Conservation (phyloP, 2,113 vertebrate genomes). For the Eurypyga helias region DNA sequence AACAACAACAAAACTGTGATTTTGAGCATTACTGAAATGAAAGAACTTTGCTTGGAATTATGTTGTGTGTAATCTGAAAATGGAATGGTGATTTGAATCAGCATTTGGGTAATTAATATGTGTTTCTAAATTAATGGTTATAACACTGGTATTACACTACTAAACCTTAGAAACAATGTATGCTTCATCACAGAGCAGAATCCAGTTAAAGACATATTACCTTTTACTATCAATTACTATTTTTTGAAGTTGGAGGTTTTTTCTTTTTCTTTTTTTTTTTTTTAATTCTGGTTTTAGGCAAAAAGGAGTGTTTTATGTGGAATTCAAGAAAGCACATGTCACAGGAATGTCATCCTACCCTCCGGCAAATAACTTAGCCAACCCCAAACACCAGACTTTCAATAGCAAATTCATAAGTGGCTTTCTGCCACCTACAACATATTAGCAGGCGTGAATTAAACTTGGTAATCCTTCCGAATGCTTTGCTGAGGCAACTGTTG, state of each 20-base stretch:
- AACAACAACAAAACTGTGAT: neutral
- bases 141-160: neutral
- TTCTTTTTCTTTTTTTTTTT: neutral
- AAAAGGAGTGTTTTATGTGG: neutral
- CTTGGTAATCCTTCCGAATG: neutral
- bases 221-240: neutral
- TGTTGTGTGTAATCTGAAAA: neutral
- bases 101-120: neutral
- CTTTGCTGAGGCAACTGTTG: neutral
- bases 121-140: neutral
- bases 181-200: neutral
- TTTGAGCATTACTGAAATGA: neutral
- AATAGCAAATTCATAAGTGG: conserved; percentile 27
- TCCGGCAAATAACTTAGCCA: conserved; percentile 63
- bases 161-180: neutral
- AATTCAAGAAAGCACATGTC: conserved; percentile 69
- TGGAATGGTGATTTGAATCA: neutral
- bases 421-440: neutral
- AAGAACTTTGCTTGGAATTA: neutral
- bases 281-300: neutral
- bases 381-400: conserved; percentile 38
- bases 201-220: neutral
- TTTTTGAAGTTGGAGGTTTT: neutral
- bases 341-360: conserved; percentile 66
- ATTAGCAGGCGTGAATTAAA: neutral